Evolutionary conservation across 2,113 vertebrate genomes (phyloP), one percentile per base, ranked within the genome.

Genomic region (Mastomys coucha): DNA sequence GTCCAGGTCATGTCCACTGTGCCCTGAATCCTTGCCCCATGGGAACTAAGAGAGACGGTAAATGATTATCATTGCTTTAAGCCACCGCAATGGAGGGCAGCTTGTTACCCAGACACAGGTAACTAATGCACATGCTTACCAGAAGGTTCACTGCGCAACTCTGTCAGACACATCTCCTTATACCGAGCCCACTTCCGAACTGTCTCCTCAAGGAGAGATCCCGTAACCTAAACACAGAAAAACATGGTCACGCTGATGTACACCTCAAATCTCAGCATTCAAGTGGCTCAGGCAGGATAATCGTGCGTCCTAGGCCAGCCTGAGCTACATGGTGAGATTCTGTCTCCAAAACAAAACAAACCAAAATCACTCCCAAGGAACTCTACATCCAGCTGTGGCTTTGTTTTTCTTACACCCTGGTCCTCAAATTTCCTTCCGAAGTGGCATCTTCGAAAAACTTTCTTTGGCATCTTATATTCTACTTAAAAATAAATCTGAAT

Each of bases 151-250:
- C 96, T 97, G 92, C 94, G 95, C 90, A 99, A 98, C 63, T 97
- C 99, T 97, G 91, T 98, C 94, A 99, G 98, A 96, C 99, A 99
- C 88, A 98, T 98, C 91, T 99, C 98, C 96, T 98, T 99, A 96
- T 99, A 99, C 81, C 99, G 98, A 19, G 98, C 98, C 98, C 99
- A 99, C 90, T 99, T 98, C 45, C 97, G 84, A 12, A 99, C 99
- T 84, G 99, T 98, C 97, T 98, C 98, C 92, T 99, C 98, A 72
- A 99, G 98, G 72, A 99, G 53, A 28, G 99, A 99, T 60, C 98
- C 99, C 92, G 98, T 98, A 89, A 98, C 99, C 99, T 99, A 97
- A 58, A 81, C 69, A 97, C 76, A 97, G 45, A 94, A 75, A 89
- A 73, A 26, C 69, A 45, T 14, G 12, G 19, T 80, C 85, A 93